Base-by-base conservation (phyloP, 2,797 vertebrate species). In the Spinibarbus caldwelli region DNA sequence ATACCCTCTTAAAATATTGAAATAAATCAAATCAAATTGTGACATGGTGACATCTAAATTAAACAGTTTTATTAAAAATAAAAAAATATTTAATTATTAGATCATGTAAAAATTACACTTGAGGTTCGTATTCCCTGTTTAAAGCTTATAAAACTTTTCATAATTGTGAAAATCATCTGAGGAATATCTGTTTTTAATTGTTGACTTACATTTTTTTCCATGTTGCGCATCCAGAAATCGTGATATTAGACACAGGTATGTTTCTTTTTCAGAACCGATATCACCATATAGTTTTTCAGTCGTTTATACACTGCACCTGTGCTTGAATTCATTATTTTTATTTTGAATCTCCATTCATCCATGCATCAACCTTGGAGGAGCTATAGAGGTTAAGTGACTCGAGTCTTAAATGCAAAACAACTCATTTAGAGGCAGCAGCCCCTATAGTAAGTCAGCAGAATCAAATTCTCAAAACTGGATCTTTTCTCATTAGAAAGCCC, bases 231-330 rank as follows among this genome's bases (percentile, higher is more conserved):
- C 77, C 95, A 99, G 98, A 94, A 99, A 99, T 92, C 96, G 98
- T 94, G 98, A 99, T 92, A 98, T 97, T 88, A 96, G 98, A 92
- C 98, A 99, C 95, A 99, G 98, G 98, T 99, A 95, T 95, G 97
- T 93, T 91, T 36, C 38, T 31, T 43, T 43, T 17, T 83, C 78
- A 34, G 31, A 80, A 54, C 59, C 34, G 34, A 8, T n/a, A 7
- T 66, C 12, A 34, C 31, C 7, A 17, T 47, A 6, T 38, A 38
- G 54, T 79, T 6, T 72, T 49, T 64, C 83, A 64, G 12, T 23
- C 43, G 15, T 72, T 43, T 59, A 41, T 68, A 41, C 76, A 59
- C n/a, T 54, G 75, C 66, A 47, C 26, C 47, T 78, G 66, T 79
- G 66, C 83, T 80, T 62, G 45, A 68, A 70, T 38, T 67, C 49